Evolutionary conservation across 2,888 invertebrate species (phyloP), one percentile per base, ranked within the genome.

Genomic region (Sepioteuthis lessoniana): DNA sequence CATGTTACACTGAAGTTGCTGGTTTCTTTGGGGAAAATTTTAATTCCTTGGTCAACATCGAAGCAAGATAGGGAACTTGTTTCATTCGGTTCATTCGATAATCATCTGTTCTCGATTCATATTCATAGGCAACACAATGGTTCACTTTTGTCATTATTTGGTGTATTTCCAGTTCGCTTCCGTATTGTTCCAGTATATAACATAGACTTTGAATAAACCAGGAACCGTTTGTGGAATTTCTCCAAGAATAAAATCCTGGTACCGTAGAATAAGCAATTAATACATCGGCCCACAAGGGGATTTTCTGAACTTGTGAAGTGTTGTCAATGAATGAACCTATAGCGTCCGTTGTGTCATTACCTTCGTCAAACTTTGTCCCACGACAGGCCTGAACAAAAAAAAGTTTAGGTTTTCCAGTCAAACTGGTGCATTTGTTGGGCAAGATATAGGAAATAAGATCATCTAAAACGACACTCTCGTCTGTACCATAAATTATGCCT

Each of bases 401-500:
- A 90, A 94, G 60, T 76, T 76, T 76, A 13, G 76, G 76, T n/a
- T 76, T 76, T 98, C 98, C 76, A 10, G n/a, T 13, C 76, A 76
- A 76, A 76, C 2, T 76, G n/a, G 13, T 0, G 19, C 76, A 76
- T 76, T 76, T 76, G n/a, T 76, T 76, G 10, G 76, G 76, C 76
- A 76, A 76, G n/a, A 76, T 16, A 13, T 35, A 76, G 16, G 76
- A 10, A 16, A 76, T 76, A 19, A 76, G 76, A 35, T 76, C 76
- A n/a, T 76, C n/a, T n/a, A 76, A 35, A 76, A 16, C 13, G n/a
- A 76, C 1, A 13, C 13, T 76, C 1, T 13, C 76, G 97, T 99
- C 99, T 96, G 98, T 98, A 76, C 99, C 98, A 97, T 98, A 99
- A 94, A 99, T 97, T 96, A 98, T 98, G 8, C 98, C 99, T 95